Evolutionary conservation across 2,797 vertebrate species (phyloP).

Genomic region (Vireo griseus): DNA sequence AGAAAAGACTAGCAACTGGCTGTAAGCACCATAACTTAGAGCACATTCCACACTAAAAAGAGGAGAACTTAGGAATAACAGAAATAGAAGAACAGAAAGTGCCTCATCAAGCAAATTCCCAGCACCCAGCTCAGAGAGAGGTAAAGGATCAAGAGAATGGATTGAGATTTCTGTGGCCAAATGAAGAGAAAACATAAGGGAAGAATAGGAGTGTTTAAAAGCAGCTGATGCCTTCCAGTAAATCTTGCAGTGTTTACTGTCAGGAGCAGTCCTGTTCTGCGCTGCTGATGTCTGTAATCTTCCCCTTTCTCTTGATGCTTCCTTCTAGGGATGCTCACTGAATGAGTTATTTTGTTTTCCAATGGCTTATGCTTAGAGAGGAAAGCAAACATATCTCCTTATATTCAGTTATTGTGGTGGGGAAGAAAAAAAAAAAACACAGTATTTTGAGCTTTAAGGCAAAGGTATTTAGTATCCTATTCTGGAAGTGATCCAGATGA

Average conservation of each 20-base stretch:
- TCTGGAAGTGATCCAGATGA: background rate
- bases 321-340: background rate
- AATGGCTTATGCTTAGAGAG: background rate
- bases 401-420: background rate
- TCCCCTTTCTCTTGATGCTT: background rate
- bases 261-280: background rate
- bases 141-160: background rate
- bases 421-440: background rate
- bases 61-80: conserved; percentile 1
- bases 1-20: conserved; percentile 23
- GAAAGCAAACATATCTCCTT: background rate
- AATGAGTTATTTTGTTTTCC: conserved; percentile 13
- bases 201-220: background rate
- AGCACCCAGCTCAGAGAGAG: background rate
- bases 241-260: background rate
- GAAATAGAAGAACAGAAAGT: conserved; percentile 9
- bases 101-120: background rate
- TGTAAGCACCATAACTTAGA: background rate
- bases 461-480: background rate
- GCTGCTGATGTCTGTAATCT: background rate
- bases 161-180: background rate
- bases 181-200: background rate
- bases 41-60: background rate
- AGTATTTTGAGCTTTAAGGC: background rate
- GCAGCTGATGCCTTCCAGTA: conserved; percentile 4